These are phyloP conservation scores for Phymorhynchus buccinoides DNA, from an alignment of 1,140 invertebrate species.

Conservation along the genomic window DNA sequence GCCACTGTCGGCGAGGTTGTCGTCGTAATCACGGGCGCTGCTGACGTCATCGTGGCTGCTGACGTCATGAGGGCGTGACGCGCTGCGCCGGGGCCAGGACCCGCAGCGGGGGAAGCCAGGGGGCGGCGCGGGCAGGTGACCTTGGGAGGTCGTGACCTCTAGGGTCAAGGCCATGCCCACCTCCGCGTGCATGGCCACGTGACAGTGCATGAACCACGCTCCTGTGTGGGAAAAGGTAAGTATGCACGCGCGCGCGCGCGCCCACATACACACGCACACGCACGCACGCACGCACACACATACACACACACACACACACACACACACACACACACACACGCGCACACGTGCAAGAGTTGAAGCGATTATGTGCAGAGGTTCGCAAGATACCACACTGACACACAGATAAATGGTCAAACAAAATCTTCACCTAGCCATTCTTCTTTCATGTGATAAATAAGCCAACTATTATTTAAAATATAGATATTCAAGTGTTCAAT, in stretches of 20 bases:
- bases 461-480: no score
- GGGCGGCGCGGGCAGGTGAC: conserved; percentile 50
- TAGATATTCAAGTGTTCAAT: no score
- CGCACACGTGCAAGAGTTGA: neutral
- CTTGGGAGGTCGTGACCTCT: conserved; percentile 42
- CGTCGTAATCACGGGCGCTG: neutral
- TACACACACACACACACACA: conserved; percentile 1
- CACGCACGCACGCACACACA: neutral
- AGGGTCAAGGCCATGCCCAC: conserved; percentile 64
- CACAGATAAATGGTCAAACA: no score
- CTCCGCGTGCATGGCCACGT: conserved; percentile 64
- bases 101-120: conserved; percentile 58
- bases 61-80: neutral
- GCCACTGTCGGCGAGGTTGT: neutral
- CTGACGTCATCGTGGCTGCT: neutral
- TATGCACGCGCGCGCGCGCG: neutral
- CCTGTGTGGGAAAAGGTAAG: conserved; percentile 41
- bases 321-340: neutral
- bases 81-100: conserved; percentile 36
- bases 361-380: no score
- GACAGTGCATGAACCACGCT: conserved; percentile 66
- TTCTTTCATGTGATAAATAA: no score
- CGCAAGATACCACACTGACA: no score
- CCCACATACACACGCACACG: neutral
- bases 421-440: no score